Conservation (phyloP, 2,113 vertebrate genomes). For the Tichodroma muraria region DNA sequence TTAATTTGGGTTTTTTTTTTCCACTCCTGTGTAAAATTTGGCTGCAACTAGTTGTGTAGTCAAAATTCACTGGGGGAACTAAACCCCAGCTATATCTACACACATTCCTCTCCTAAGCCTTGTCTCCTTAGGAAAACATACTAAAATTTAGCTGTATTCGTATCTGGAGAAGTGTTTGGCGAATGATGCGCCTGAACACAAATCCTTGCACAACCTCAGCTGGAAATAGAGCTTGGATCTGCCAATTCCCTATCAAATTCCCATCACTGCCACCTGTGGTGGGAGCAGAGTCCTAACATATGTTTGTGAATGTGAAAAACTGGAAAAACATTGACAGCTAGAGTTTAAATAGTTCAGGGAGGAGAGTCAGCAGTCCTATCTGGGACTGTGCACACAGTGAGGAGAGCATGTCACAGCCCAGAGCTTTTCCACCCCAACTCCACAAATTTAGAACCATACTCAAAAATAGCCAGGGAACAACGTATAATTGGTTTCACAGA, state of each 20-base stretch:
- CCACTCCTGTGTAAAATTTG: not conserved
- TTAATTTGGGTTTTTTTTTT: not conserved
- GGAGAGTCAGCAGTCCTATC: slow-evolving; percentile 24
- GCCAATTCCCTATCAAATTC: not conserved
- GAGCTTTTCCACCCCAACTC: slow-evolving; percentile 21
- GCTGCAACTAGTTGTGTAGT: not conserved
- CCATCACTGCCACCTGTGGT: not conserved
- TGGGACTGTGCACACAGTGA: not conserved
- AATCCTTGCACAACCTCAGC: not conserved
- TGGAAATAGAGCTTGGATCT: slow-evolving; percentile 19
- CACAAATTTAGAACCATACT: slow-evolving; percentile 50
- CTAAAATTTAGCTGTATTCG: not conserved
- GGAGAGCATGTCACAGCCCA: slow-evolving; percentile 3
- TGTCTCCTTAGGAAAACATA: not conserved
- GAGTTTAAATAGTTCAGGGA: slow-evolving; percentile 34
- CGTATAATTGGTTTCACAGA: slow-evolving; percentile 55
- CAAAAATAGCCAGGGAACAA: slow-evolving; percentile 58
- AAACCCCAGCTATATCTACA: not conserved
- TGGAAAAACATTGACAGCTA: slow-evolving; percentile 32
- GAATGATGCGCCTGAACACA: not conserved
- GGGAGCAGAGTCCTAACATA: not conserved
- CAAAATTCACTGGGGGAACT: not conserved
- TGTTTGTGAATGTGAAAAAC: not conserved
- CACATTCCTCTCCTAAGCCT: not conserved
- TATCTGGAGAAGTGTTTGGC: not conserved